Evolutionary conservation across 2,113 vertebrate species (phyloP).

Genomic region (Beaufortia kweichowensis): DNA sequence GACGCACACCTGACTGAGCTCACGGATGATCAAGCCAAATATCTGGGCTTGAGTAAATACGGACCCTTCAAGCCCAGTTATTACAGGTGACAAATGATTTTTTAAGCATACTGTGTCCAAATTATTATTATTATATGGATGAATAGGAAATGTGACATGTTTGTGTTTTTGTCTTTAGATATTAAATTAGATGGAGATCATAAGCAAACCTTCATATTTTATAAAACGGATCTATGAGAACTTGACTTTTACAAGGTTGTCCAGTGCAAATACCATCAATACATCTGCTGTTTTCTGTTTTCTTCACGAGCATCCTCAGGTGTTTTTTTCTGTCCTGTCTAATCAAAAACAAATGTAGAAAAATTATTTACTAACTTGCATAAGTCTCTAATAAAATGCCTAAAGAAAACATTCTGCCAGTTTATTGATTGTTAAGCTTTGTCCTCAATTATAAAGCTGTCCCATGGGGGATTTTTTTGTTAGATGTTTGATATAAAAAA

Average conservation of each 20-base stretch:
- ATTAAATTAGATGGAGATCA: constrained; percentile 1
- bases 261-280: too few relatives aligned
- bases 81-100: constrained; percentile 78
- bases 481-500: not conserved
- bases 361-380: not conserved
- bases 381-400: not conserved
- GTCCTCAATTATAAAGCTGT: too few relatives aligned
- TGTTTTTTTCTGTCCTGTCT: not conserved
- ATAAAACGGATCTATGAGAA: not conserved
- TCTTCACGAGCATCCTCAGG: too few relatives aligned
- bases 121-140: not conserved
- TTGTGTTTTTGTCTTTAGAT: constrained; percentile 21
- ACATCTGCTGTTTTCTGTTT: not conserved
- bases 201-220: not conserved
- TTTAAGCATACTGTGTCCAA: not conserved
- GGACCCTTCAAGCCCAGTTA: constrained; percentile 90
- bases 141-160: not conserved
- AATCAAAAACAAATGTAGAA: not conserved
- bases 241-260: not conserved
- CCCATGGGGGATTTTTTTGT: too few relatives aligned
- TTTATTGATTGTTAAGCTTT: constrained; percentile 58
- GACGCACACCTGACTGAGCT: constrained; percentile 87
- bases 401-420: not conserved
- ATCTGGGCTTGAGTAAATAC: constrained; percentile 86
- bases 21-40: constrained; percentile 86